Base-by-base conservation (phyloP, 35 echinoderm and acorn worm species). In the Nesometra sesokonis region DNA sequence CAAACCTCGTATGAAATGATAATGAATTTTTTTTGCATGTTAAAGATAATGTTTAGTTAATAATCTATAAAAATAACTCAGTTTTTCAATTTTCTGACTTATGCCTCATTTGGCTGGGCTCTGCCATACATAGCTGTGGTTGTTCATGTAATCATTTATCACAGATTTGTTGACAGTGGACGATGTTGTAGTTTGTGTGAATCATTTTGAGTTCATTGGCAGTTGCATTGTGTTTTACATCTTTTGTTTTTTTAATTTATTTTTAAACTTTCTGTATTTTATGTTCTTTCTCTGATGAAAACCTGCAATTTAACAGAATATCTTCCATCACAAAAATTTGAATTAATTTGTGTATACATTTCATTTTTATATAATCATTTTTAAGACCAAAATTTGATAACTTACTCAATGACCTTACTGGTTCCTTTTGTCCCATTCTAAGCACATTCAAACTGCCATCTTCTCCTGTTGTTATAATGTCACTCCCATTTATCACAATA, bases 381-480 rank as follows among this genome's bases (percentile, higher is more conserved):
- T 35, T 31, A 29, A 57, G n/a, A n/a, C n/a, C 38, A 7, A 7
- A 43, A 43, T 4, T 43, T 43, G 4, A 15, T 43, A 7, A 33
- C 86, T 80, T 84, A 94, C 95, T 92, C 67, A 98, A 89, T 38
- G 92, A 94, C 88, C 95, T 98, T 36, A 98, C 88, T 39, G 95
- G 95, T 77, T 94, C 84, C 57, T 87, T 77, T 30, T 94, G 87
- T 9, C 91, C 95, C 84, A 98, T 77, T 85, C 92, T 76, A 3
- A 97, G 78, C 13, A 98, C 92, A 36, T 94, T 91, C 0, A 98
- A 89, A 38, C 92, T 91, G 0, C 95, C 95, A 86, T 98, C 95
- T 88, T 98, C 95, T 31, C 95, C 95, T 23, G 84, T 86, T 7
- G 92, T 98, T 0, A 92, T 85, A 23, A 98, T 77, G 52, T 98